A percentile compares a stretch with the other conserved stretches of the same genome.
These are phyloP conservation scores for Microtus montanus DNA, from an alignment of 2,113 vertebrate genomes.

Conservation along the genomic window DNA sequence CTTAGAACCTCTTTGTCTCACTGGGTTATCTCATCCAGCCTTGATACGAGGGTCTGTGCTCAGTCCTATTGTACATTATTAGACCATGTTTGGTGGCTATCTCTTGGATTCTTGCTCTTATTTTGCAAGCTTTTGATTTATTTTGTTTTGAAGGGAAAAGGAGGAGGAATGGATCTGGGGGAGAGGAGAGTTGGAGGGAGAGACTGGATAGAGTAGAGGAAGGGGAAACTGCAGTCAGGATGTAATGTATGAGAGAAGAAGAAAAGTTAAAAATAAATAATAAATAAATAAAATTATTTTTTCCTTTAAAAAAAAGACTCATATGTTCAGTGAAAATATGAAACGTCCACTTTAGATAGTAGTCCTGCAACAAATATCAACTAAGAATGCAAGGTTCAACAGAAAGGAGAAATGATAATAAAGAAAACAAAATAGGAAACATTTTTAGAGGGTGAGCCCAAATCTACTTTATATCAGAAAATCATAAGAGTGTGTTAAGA, in stretches of 20 bases:
- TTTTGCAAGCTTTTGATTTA: background rate
- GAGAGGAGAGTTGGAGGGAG: background rate
- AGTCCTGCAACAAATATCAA: background rate
- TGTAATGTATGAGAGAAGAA: background rate
- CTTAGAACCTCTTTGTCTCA: background rate
- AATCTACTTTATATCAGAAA: constrained; percentile 28
- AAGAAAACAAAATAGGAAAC: background rate
- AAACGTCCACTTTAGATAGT: background rate
- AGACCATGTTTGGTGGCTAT: background rate
- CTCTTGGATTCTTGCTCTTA: background rate
- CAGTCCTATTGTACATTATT: background rate
- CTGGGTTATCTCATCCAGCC: background rate
- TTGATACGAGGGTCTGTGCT: background rate
- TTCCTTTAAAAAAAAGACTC: background rate
- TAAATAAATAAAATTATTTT: background rate
- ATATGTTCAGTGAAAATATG: background rate
- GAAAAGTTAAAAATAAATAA: background rate
- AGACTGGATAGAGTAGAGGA: background rate
- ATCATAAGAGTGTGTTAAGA: background rate
- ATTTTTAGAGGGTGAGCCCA: constrained; percentile 22
- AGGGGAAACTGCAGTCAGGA: background rate
- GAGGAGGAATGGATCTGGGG: background rate
- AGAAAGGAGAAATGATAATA: background rate
- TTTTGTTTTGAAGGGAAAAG: background rate
- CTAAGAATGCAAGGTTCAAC: background rate